A percentile compares a stretch with the other conserved stretches of the same genome.
Conservation (phyloP, 2,797 vertebrate species). For the Triplophysa yarkandensis region DNA sequence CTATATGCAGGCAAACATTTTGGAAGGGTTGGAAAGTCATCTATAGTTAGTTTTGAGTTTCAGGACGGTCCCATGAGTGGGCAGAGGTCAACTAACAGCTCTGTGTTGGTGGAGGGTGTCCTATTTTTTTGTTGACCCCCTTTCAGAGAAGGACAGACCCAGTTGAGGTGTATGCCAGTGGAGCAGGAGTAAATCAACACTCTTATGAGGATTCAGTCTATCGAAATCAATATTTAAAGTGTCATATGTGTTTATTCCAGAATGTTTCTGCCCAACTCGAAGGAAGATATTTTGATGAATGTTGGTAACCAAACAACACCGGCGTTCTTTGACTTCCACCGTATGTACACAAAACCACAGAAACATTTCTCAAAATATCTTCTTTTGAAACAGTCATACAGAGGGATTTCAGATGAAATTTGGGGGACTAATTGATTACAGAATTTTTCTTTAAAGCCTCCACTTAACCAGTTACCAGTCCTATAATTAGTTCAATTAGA, state of each 20-base stretch:
- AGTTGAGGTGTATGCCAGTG: background rate
- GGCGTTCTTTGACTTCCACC: too few relatives aligned
- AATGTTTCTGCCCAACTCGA: too few relatives aligned
- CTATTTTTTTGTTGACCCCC: constrained; percentile 33
- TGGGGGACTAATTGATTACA: too few relatives aligned
- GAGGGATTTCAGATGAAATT: too few relatives aligned
- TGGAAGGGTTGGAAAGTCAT: too few relatives aligned
- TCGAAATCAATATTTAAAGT: constrained; percentile 32
- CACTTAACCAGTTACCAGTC: background rate
- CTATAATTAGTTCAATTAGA: background rate
- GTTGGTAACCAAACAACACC: too few relatives aligned
- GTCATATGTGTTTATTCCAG: constrained; percentile 8
- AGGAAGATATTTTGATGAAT: too few relatives aligned
- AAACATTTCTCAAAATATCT: too few relatives aligned
- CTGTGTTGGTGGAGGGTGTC: constrained; percentile 11
- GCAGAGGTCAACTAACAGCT: constrained; percentile 29
- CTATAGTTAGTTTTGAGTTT: constrained; percentile 8
- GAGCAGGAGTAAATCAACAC: constrained; percentile 31
- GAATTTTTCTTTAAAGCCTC: too few relatives aligned
- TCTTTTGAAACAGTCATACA: too few relatives aligned
- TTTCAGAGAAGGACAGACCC: constrained; percentile 2
- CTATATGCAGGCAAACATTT: too few relatives aligned
- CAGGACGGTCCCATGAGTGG: constrained; percentile 19
- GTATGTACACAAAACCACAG: too few relatives aligned
- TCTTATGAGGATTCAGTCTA: constrained; percentile 11